Base-by-base conservation (phyloP, 2,113 vertebrate species). In the Muntiacus muntjak region DNA sequence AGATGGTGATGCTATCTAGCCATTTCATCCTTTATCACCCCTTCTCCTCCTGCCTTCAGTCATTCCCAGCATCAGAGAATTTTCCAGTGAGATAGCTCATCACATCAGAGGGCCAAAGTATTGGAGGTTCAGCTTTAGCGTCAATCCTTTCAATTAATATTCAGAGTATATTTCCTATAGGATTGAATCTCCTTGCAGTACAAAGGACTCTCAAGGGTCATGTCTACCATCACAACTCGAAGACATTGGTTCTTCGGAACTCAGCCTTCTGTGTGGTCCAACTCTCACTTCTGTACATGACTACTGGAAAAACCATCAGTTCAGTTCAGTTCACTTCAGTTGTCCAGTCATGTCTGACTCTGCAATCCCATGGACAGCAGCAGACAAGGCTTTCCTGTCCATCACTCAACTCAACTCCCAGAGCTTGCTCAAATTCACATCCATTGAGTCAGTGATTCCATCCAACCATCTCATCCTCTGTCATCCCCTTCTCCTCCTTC, bases 331-430 rank as follows among this genome's bases (percentile, higher is more conserved):
- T 40, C 67, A 40, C 6, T 74, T 74, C 67, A 40, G 67, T 74
- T 2, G 0, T 71, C 40, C 67, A 23, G 5, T 71, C 2, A 4
- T 74, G 36, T 74, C 2, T 21, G 19, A 40, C 19, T 25, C 19
- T 40, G 36, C 67, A 40, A 13, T n/a, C 67, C 21, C 10, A 40
- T 40, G 36, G 2, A 40, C n/a, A 40, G 5, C 19, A 74, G 67
- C 21, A 40, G 67, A 36, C 67, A 21, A 74, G 19, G 5, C 19
- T 74, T 40, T 36, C 10, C 36, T 23, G 21, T 13, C 36, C 2
- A 74, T 40, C 67, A 74, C 2, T 10, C 67, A 74, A 12, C 5
- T 74, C 23, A 40, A 74, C 36, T 25, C 67, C 36, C 36, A 40
- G 67, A 74, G 11, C 67, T 74, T 40, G 67, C 67, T 40, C 67